Conservation (phyloP, 2,888 invertebrate genomes). For the Polyommatus icarus region DNA sequence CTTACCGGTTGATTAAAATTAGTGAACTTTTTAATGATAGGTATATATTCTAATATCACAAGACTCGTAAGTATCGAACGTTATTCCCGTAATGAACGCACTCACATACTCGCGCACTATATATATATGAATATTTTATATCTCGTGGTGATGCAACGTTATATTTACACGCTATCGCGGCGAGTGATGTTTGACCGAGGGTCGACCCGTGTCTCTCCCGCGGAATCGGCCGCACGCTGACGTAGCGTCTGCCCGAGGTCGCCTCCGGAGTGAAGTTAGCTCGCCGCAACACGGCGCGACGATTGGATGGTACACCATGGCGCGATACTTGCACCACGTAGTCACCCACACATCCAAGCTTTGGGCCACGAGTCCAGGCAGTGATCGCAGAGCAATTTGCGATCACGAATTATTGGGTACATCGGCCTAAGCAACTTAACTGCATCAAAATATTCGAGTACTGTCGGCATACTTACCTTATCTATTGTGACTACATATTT, state of each 20-base stretch:
- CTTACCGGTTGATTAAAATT: constrained; percentile 12
- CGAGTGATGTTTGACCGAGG: constrained; percentile 1
- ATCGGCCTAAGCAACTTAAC: background rate
- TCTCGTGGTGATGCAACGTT: constrained; percentile 20
- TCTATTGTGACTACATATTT: background rate
- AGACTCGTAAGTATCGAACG: background rate
- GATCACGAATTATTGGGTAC: background rate
- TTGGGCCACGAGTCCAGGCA: constrained; percentile 2
- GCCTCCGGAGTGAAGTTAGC: constrained; percentile 39
- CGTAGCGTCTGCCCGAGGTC: constrained; percentile 13
- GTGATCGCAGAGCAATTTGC: constrained; percentile 4
- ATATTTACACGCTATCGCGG: background rate
- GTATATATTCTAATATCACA: background rate
- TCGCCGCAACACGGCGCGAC: constrained; percentile 34
- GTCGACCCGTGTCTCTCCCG: constrained; percentile 13
- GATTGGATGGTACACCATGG: constrained; percentile 67
- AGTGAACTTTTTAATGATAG: background rate
- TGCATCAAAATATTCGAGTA: background rate
- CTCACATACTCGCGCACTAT: background rate
- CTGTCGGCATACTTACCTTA: background rate
- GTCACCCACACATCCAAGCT: constrained; percentile 47
- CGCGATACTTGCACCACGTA: constrained; percentile 71
- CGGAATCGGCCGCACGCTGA: constrained; percentile 5
- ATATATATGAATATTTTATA: constrained; percentile 2
- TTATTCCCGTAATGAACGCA: background rate